Evolutionary conservation across 2,113 vertebrate species (phyloP), one percentile per base, ranked within the genome.

Genomic region (Cnemophilus loriae): DNA sequence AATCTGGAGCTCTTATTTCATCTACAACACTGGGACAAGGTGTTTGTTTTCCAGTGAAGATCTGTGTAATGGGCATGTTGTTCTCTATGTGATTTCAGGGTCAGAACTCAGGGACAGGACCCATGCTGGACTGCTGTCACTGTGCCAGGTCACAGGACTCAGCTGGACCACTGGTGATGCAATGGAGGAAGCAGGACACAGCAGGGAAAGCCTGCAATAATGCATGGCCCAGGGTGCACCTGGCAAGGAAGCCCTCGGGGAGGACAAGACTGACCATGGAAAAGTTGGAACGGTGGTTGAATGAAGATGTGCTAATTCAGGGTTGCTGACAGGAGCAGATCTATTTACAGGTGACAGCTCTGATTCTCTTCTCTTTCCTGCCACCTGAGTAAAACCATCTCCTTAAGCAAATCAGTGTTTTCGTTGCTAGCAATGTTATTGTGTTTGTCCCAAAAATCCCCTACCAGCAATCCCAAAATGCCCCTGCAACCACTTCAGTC

Each of bases 1-100:
- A 89, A 96, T 84, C 94, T 44, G 10, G 56, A 87, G 77, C 50
- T 97, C 86, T 37, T 87, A 12, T 97, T 97, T 94, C 94, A 77
- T 35, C 73, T 47, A 1, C 50, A 78, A 49, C 44, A 28, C 41
- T 75, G 44, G 39, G 47, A 33, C 8, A 9, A 49, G 76, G 90
- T 86, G 35, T 86, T 76, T 75, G 69, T 75, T 96, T 92, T 68
- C 64, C 35, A 49, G 37, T 49, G 68, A 56, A 42, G 55, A 44
- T 17, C 52, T 37, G 21, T 81, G 55, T 35, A 53, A 20, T 6
- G 73, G 61, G 9, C 44, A n/a, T 41, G 47, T 53, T 94, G 64
- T 84, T 42, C 23, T 77, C 68, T 5, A 1, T 3, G 27, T 41
- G 76, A 75, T 82, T 90, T 42, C 69, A 64, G 52, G 39, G 37